These are phyloP conservation scores for Elaphurus davidianus DNA, from an alignment of 2,113 vertebrate species.

Conservation along the genomic window DNA sequence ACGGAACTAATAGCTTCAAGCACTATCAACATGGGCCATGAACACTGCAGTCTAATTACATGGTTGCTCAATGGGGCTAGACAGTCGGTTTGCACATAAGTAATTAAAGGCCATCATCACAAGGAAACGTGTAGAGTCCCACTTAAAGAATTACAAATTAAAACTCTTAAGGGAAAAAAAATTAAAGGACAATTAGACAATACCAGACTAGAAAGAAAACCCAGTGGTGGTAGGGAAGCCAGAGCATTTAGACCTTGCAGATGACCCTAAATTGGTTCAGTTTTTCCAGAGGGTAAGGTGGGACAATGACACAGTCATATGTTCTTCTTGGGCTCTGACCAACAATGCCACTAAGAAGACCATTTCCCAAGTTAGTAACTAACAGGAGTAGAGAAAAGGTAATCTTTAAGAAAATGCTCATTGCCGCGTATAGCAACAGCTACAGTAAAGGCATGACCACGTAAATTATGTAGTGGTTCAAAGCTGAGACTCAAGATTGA, in stretches of 20 bases:
- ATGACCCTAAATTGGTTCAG: not conserved
- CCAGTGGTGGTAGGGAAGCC: not conserved
- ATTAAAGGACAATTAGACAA: not conserved
- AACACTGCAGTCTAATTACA: not conserved
- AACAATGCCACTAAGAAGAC: too few relatives aligned
- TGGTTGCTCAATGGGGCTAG: not conserved
- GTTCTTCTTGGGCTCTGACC: not conserved
- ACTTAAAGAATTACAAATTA: not conserved
- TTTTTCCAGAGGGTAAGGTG: not conserved
- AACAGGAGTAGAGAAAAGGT: not conserved
- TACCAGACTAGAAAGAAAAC: not conserved
- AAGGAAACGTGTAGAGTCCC: not conserved
- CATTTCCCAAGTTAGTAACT: not conserved
- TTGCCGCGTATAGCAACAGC: not conserved
- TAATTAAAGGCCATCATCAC: not conserved
- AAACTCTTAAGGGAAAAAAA: not conserved
- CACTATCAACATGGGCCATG: too few relatives aligned
- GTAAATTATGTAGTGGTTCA: not conserved
- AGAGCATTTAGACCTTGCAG: not conserved
- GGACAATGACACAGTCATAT: not conserved
- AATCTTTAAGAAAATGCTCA: not conserved
- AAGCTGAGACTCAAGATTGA: not conserved
- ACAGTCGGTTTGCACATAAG: not conserved
- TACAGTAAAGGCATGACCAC: fast-evolving
- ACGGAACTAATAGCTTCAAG: not conserved